Evolutionary conservation across 2,888 invertebrate genomes (phyloP).

Genomic region (Polydrusus cervinus): DNA sequence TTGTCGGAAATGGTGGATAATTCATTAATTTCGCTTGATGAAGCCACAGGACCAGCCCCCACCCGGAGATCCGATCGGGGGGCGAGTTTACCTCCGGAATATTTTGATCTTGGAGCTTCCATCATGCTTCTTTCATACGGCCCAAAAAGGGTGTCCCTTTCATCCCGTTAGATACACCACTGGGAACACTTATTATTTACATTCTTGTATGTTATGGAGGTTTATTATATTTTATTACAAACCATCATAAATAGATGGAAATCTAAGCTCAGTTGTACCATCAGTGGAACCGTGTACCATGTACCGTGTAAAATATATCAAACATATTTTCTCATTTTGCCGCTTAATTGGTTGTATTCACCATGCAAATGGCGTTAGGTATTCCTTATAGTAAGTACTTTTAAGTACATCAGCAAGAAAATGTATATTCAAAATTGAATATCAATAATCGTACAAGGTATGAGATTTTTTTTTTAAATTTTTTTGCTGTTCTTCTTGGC

Average conservation of each 20-base stretch:
- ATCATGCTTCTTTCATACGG: too few species aligned
- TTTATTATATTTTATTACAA: background rate
- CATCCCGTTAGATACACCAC: too few species aligned
- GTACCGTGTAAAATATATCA: background rate
- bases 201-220: background rate
- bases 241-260: background rate
- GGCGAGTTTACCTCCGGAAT: too few species aligned
- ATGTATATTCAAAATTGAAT: background rate
- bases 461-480: too few species aligned
- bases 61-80: too few species aligned
- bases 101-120: too few species aligned
- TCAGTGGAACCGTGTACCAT: background rate
- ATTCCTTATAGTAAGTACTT: background rate
- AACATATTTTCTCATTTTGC: conserved; percentile 9
- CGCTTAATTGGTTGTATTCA: background rate
- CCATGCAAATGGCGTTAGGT: background rate
- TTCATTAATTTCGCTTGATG: too few species aligned
- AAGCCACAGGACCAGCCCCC: too few species aligned
- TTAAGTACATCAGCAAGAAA: background rate
- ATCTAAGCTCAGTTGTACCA: background rate
- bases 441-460: background rate
- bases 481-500: too few species aligned
- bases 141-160: too few species aligned
- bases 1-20: too few species aligned
- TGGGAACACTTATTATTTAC: background rate